Base-by-base conservation (phyloP, 2,797 vertebrate genomes). In the Ispidina lecontei region DNA sequence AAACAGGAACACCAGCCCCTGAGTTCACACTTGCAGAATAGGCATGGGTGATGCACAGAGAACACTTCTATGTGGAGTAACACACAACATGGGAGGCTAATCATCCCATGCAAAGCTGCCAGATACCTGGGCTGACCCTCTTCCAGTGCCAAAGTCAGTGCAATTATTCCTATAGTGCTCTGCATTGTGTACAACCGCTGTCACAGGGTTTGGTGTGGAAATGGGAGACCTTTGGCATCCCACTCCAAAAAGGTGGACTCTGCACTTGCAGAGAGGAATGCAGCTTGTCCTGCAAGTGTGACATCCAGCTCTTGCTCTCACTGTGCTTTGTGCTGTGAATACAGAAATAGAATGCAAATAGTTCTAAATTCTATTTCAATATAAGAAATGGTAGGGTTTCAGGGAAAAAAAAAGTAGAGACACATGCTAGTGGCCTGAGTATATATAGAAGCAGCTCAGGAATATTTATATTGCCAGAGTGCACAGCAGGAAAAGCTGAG, bases 401-500 rank as follows among this genome's bases (percentile, higher is more conserved):
- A 28, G 23, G 11, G 33, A 63, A 47, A 46, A 89, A 67, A 12
- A 28, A 51, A 52, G 3, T 1, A 49, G 9, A 51, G 16, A 21
- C 19, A 35, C 3, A 3, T 64, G 68, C 49, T 80, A 31, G 49
- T 62, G 51, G 37, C 17, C 65, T 20, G 68, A 59, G 21, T 3
- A 43, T 4, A 6, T 18, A 37, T 5, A 79, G 82, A 84, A 93
- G 60, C 65, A 78, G 67, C 62, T 78, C 54, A 22, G 83, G 77
- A 94, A 74, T 91, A 37, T 76, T 86, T 65, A 35, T 16, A 56
- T 15, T 81, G 93, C 91, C 65, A 37, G 65, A 86, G 35, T 14
- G 47, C 74, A 33, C 35, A 68, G 75, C 85, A 49, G n/a, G 78
- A 76, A 74, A 56, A 79, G 78, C 75, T 78, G 67, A 89, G 59